Conservation (phyloP, 2,113 vertebrate species). For the Aspiorhynchus laticeps region DNA sequence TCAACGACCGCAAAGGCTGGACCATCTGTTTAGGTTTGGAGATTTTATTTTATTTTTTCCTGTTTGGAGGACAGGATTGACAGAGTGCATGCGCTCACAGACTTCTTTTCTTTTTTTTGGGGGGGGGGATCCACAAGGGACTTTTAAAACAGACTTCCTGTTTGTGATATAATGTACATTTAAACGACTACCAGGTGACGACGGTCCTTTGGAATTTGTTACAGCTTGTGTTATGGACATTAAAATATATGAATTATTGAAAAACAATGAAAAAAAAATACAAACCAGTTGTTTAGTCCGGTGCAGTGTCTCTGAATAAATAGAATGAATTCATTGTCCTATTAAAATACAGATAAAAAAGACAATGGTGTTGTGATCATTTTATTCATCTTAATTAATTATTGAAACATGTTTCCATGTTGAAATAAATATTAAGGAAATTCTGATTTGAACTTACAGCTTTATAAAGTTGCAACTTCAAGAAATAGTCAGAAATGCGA, state of each 20-base stretch:
- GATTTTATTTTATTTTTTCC: slow-evolving; percentile 42
- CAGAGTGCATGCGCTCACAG: slow-evolving; percentile 81
- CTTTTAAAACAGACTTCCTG: slow-evolving; percentile 51
- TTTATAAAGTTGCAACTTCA: no score
- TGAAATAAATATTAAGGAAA: not conserved
- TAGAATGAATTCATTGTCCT: slow-evolving; percentile 68
- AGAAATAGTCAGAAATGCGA: no score
- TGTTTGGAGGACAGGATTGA: slow-evolving; percentile 66
- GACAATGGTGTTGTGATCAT: slow-evolving; percentile 30
- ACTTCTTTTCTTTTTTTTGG: slow-evolving; percentile 37
- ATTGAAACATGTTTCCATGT: not conserved
- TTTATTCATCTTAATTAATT: not conserved
- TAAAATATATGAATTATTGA: slow-evolving; percentile 60
- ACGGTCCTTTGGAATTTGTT: slow-evolving; percentile 64
- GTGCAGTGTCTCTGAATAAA: slow-evolving; percentile 70
- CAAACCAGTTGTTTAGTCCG: slow-evolving; percentile 67
- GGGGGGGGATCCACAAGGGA: slow-evolving; percentile 21
- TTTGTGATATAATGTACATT: slow-evolving; percentile 59
- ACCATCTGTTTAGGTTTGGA: slow-evolving; percentile 40
- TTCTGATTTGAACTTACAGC: not conserved
- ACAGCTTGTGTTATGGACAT: slow-evolving; percentile 70
- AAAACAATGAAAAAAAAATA: slow-evolving; percentile 60
- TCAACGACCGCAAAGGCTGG: slow-evolving; percentile 61
- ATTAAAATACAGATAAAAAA: slow-evolving; percentile 61
- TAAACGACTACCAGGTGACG: slow-evolving; percentile 45